Percentiles rank a stretch among this genome's conserved stretches.
Evolutionary conservation across 1,140 invertebrate genomes (phyloP).

Genomic region (Tetramorium simillimum): DNA sequence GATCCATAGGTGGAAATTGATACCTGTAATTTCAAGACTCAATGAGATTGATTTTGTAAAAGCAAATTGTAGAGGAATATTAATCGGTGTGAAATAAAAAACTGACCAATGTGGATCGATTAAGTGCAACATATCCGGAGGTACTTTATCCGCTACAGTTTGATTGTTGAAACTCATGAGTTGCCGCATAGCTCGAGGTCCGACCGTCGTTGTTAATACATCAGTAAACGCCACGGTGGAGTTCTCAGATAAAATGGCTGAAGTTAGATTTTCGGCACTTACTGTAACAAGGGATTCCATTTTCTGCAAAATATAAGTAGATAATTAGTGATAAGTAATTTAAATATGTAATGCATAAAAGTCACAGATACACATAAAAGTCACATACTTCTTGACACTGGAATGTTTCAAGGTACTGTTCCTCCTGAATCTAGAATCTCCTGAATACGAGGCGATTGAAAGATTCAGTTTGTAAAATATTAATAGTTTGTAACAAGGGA

Average conservation of each 20-base stretch:
- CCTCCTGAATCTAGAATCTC: not conserved
- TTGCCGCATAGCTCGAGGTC: conserved; percentile 59
- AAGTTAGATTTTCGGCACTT: not conserved
- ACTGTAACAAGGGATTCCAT: conserved; percentile 11
- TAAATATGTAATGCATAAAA: not conserved
- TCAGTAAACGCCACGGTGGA: not conserved
- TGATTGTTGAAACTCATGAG: conserved; percentile 84
- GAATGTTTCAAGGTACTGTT: not conserved
- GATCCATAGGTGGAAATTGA: conserved; percentile 91
- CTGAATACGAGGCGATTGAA: not conserved
- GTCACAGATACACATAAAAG: not conserved
- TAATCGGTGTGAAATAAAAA: not conserved
- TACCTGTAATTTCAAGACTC: conserved; percentile 69
- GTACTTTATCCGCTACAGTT: conserved; percentile 90
- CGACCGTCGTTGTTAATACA: not conserved
- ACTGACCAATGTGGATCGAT: conserved; percentile 90
- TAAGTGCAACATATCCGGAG: conserved; percentile 90
- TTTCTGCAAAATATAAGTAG: conserved; percentile 12
- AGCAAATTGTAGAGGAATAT: not conserved
- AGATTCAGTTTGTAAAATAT: conserved; percentile 30
- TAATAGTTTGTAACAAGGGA: not conserved
- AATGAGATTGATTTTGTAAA: not conserved
- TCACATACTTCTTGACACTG: not conserved
- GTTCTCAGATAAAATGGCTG: not conserved
- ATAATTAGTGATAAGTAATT: not conserved